These are phyloP conservation scores for Micromys minutus DNA, from an alignment of 2,113 vertebrate genomes.

Conservation along the genomic window DNA sequence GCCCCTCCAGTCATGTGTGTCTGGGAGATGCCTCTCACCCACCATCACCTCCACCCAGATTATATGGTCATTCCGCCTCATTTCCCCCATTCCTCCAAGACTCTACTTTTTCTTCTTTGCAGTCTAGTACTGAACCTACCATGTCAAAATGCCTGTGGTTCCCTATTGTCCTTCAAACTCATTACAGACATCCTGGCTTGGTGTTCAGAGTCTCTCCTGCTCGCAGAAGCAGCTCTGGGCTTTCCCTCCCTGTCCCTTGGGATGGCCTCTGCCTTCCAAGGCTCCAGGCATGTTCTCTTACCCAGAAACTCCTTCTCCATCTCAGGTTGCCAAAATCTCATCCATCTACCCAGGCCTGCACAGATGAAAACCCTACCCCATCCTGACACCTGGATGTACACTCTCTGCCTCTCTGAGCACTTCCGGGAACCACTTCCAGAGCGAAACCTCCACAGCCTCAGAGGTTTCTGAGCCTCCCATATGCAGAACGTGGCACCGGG, in stretches of 20 bases:
- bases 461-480: not conserved
- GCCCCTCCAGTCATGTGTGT: not conserved
- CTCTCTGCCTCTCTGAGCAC: not conserved
- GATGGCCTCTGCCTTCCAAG: not conserved
- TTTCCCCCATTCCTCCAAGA: not conserved
- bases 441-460: not conserved
- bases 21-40: not conserved
- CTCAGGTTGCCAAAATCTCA: not conserved
- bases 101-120: not conserved
- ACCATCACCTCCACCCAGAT: not conserved
- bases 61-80: not conserved
- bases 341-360: not conserved
- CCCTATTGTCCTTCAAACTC: not conserved
- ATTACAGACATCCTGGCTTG: not conserved
- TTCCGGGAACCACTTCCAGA: not conserved
- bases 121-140: not conserved
- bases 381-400: not conserved
- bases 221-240: not conserved
- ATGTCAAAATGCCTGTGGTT: not conserved
- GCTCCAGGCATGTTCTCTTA: not conserved
- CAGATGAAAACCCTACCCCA: not conserved
- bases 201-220: not conserved
- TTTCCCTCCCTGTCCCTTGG: not conserved
- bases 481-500: not conserved
- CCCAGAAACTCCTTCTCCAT: not conserved